Percentiles rank a stretch among this genome's conserved stretches.
Evolutionary conservation across 2,888 invertebrate species (phyloP).

Genomic region (Morinoia aosen): DNA sequence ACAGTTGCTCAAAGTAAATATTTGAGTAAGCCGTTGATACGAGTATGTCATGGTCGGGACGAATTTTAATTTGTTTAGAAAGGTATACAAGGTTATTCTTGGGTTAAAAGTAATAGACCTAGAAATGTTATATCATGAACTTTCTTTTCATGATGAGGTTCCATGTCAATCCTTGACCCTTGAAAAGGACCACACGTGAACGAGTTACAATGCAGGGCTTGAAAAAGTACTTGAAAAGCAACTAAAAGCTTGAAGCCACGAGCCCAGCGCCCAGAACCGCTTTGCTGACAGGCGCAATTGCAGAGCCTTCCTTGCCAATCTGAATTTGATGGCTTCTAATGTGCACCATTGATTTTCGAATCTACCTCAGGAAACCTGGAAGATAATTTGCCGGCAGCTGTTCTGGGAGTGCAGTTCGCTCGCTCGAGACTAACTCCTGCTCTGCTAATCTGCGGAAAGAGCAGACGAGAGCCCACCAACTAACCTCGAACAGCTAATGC

Average conservation of each 20-base stretch:
- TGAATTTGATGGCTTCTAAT: neutral
- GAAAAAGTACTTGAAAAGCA: neutral
- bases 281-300: neutral
- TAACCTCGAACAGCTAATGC: slow-evolving; percentile 43
- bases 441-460: slow-evolving; percentile 5
- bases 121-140: neutral
- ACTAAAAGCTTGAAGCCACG: neutral
- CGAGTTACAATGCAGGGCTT: neutral
- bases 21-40: too few species aligned
- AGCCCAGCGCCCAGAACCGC: neutral
- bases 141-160: neutral
- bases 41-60: too few species aligned
- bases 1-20: too few species aligned
- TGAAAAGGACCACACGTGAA: neutral
- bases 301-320: neutral
- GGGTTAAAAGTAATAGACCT: too few species aligned
- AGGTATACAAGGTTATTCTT: too few species aligned
- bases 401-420: neutral
- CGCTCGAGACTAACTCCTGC: slow-evolving; percentile 10
- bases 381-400: slow-evolving; percentile 12
- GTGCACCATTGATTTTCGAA: neutral
- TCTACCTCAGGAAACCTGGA: neutral
- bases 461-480: slow-evolving; percentile 19
- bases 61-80: too few species aligned
- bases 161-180: neutral